Base-by-base conservation (phyloP, 2,113 vertebrate species). In the Nothocercus julius region DNA sequence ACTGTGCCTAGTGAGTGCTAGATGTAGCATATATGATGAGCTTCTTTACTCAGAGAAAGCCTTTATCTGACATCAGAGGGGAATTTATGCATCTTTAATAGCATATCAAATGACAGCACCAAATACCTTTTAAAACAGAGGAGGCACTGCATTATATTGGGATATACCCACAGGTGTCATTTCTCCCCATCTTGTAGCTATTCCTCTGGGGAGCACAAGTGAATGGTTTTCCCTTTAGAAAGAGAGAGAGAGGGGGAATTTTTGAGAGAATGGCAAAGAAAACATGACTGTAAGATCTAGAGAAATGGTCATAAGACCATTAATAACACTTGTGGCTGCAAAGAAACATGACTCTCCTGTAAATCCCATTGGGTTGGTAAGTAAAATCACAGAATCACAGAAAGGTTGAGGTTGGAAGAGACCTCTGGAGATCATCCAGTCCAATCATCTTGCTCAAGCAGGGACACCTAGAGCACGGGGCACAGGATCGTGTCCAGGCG, bases 101-200 rank as follows among this genome's bases (percentile, higher is more conserved):
- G 45, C 74, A 61, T 96, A 97, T 87, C 85, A 95, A 89, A 83
- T 68, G 73, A 82, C 73, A 27, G 59, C 70, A 84, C 91, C 96
- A 96, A 95, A 87, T 96, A 92, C 51, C 91, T 92, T 97, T 95
- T 95, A 95, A 96, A 97, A 87, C 44, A 74, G 63, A 62, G 66
- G 61, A 89, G 53, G 88, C 4, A 63, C 58, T 58, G 54, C 17
- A 58, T 58, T 58, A 51, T 79, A 81, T 79, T 89, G 70, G 88
- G 90, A 96, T 58, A 96, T 93, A 96, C 56, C 53, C 89, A 90
- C 36, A 95, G 59, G 85, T 96, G 70, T 91, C n/a, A 91, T 86
- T 96, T 94, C n/a, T 75, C 62, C 18, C 24, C 25, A 88, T 40
- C 87, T 84, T 90, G 58, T 45, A 83, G 47, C 90, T 86, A 69